Evolutionary conservation across 2,113 vertebrate genomes (phyloP).

Genomic region (Andinoacara biseriatus): DNA sequence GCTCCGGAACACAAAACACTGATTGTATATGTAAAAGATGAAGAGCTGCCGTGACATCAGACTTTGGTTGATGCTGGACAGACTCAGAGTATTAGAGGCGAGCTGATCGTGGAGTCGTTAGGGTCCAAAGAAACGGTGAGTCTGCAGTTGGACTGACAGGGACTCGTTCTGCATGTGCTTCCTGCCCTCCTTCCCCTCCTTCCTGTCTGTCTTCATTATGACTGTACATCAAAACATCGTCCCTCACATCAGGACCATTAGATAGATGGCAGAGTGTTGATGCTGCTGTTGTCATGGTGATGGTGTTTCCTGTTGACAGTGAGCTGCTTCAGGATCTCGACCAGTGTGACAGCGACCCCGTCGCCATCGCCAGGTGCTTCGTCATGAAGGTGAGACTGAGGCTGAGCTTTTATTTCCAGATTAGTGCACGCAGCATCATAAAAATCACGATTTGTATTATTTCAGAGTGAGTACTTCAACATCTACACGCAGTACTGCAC

Average conservation of each 20-base stretch:
- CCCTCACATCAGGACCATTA: background rate
- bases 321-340: conserved; percentile 91
- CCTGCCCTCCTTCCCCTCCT: background rate
- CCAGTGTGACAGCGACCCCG: conserved; percentile 87
- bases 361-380: conserved; percentile 90
- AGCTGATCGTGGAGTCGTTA: background rate
- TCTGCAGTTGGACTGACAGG: too few species aligned
- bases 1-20: background rate
- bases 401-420: too few species aligned
- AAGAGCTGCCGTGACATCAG: background rate
- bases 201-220: background rate
- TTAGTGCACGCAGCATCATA: background rate
- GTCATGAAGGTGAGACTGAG: conserved; percentile 86
- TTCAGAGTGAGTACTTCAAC: conserved; percentile 91
- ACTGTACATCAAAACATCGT: background rate
- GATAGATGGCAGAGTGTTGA: background rate
- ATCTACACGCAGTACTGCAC: conserved; percentile 98
- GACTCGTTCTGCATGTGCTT: background rate
- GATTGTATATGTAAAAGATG: background rate
- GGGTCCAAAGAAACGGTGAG: background rate
- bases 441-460: background rate
- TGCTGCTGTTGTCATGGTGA: background rate
- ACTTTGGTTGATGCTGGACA: background rate
- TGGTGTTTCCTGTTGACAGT: conserved; percentile 68
- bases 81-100: too few species aligned